Conservation (phyloP, 2,888 invertebrate genomes). For the Lasius platythorax region DNA sequence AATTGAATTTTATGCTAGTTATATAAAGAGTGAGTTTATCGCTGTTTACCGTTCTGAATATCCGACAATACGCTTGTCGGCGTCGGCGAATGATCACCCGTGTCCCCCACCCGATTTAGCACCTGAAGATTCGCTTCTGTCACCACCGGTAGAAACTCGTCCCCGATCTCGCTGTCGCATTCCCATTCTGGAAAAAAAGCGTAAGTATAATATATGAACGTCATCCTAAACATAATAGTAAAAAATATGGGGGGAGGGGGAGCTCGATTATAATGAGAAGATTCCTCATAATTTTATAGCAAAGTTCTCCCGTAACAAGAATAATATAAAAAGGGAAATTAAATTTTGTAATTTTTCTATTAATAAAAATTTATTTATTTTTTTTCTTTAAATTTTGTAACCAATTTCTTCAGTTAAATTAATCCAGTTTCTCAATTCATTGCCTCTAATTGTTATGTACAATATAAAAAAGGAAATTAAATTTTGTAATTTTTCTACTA, state of each 20-base stretch:
- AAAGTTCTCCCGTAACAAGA: neutral
- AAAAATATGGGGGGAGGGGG: too few species aligned
- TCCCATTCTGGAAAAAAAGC: slow-evolving; percentile 78
- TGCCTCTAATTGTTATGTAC: neutral
- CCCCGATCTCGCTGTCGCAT: slow-evolving; percentile 83
- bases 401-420: neutral
- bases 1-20: neutral
- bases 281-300: neutral
- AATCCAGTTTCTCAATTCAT: neutral
- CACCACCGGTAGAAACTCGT: slow-evolving; percentile 84
- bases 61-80: slow-evolving; percentile 79
- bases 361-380: neutral
- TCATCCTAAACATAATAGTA: neutral
- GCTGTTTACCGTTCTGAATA: slow-evolving; percentile 70
- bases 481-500: neutral
- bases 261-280: neutral
- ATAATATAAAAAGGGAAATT: neutral
- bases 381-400: neutral
- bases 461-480: neutral
- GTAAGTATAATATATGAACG: neutral
- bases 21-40: neutral
- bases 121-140: slow-evolving; percentile 84
- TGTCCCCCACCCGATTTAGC: slow-evolving; percentile 83
- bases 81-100: slow-evolving; percentile 83
- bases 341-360: neutral